These are phyloP conservation scores for Maccullochella peelii DNA, from an alignment of 2,113 vertebrate genomes.

Conservation along the genomic window DNA sequence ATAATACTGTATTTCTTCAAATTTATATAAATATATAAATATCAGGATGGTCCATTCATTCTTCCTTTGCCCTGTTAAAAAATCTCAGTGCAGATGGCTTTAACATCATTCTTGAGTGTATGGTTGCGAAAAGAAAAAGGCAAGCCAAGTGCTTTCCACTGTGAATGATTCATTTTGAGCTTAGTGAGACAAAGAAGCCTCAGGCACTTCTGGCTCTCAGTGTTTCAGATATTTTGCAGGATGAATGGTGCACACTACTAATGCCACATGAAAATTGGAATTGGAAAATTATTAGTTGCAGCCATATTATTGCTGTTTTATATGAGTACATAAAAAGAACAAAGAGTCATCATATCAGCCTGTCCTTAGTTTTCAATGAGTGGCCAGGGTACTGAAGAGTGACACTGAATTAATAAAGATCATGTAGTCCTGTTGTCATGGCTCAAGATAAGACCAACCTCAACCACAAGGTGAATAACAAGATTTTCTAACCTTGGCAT, in stretches of 20 bases:
- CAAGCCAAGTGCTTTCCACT: constrained; percentile 24
- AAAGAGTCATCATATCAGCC: not conserved
- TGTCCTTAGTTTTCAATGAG: not conserved
- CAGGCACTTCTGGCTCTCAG: constrained; percentile 7
- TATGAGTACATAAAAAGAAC: constrained; percentile 3
- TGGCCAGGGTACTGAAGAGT: not conserved
- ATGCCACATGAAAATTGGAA: not conserved
- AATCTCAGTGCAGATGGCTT: not conserved
- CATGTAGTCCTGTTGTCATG: not conserved
- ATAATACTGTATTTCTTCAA: not conserved
- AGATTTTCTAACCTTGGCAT: constrained; percentile 89
- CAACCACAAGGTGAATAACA: not conserved
- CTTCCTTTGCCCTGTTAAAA: not conserved
- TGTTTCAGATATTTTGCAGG: constrained; percentile 4
- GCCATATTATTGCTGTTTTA: not conserved
- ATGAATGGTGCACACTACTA: not conserved
- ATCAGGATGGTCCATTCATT: not conserved
- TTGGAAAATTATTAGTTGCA: not conserved
- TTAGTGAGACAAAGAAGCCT: constrained; percentile 36
- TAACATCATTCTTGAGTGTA: not conserved
- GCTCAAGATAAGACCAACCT: not conserved
- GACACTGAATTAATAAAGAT: not conserved
- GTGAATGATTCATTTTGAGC: constrained; percentile 43
- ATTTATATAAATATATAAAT: no score
- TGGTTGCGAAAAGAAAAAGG: not conserved